These are phyloP conservation scores for Alexandromys fortis DNA, from an alignment of 2,113 vertebrate genomes.

Conservation along the genomic window DNA sequence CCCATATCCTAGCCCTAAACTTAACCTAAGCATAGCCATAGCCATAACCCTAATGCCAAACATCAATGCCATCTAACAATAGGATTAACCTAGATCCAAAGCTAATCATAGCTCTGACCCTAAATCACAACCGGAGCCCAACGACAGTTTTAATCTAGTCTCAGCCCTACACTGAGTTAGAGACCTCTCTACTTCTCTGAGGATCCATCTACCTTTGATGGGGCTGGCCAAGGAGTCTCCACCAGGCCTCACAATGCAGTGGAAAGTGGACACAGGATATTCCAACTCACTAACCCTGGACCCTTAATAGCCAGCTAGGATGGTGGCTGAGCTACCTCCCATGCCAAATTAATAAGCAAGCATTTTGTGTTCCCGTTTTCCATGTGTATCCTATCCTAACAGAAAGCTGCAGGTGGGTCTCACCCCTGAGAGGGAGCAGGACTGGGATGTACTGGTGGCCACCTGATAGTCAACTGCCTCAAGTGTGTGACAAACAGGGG, in stretches of 20 bases:
- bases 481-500: neutral
- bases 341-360: neutral
- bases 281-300: neutral
- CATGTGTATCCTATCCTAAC: neutral
- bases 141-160: too few relatives aligned
- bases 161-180: too few relatives aligned
- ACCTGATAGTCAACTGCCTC: neutral
- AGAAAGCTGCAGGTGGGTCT: neutral
- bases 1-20: too few relatives aligned
- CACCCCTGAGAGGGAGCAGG: neutral
- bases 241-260: neutral
- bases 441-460: neutral
- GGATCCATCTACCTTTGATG: neutral
- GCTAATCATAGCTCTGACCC: too few relatives aligned
- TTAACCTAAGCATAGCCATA: too few relatives aligned
- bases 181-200: neutral
- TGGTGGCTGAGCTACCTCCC: neutral
- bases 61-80: too few relatives aligned
- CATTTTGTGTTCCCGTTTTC: neutral
- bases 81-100: too few relatives aligned
- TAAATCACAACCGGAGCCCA: too few relatives aligned
- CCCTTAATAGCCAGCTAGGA: too few relatives aligned
- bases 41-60: too few relatives aligned
- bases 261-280: neutral
- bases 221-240: neutral